Evolutionary conservation across 2,888 invertebrate species (phyloP).

Genomic region (Scaptomyza caliginosa): DNA sequence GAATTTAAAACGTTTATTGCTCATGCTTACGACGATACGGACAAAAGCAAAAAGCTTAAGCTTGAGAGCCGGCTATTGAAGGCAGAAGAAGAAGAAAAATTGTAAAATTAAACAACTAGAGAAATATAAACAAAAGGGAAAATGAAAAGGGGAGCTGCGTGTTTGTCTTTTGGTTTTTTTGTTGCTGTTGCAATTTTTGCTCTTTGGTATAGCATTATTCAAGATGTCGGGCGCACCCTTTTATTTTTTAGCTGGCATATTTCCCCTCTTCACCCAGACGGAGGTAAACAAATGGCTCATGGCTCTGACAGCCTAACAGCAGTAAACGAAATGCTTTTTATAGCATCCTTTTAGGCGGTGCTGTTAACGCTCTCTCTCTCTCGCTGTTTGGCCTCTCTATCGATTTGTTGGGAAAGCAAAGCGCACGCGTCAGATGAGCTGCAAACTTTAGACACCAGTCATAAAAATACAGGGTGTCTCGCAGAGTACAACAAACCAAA

Average conservation of each 20-base stretch:
- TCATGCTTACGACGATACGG: no score
- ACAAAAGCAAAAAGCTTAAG: no score
- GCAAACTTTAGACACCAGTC: constrained; percentile 43
- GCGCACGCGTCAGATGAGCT: constrained; percentile 56
- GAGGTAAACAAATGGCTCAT: constrained; percentile 65
- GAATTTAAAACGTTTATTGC: no score
- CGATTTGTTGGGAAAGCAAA: constrained; percentile 62
- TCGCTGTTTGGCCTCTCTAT: constrained; percentile 42
- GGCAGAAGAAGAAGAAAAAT: no score
- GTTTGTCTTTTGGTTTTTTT: constrained; percentile 3
- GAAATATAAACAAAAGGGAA: neutral
- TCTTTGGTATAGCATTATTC: constrained; percentile 35
- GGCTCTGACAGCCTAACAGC: constrained; percentile 36
- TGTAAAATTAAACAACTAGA: neutral
- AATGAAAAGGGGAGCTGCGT: constrained; percentile 14
- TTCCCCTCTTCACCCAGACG: constrained; percentile 15
- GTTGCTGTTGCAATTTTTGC: constrained; percentile 28
- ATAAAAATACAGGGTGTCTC: constrained; percentile 39
- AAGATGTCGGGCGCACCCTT: constrained; percentile 65
- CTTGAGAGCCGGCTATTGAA: no score
- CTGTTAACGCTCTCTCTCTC: constrained; percentile 49
- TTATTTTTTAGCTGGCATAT: constrained; percentile 46
- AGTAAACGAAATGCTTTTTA: constrained; percentile 32
- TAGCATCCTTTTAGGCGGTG: constrained; percentile 63
- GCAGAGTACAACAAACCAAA: constrained; percentile 8